Conservation (phyloP, 2,888 invertebrate genomes). For the Cephus runcator region DNA sequence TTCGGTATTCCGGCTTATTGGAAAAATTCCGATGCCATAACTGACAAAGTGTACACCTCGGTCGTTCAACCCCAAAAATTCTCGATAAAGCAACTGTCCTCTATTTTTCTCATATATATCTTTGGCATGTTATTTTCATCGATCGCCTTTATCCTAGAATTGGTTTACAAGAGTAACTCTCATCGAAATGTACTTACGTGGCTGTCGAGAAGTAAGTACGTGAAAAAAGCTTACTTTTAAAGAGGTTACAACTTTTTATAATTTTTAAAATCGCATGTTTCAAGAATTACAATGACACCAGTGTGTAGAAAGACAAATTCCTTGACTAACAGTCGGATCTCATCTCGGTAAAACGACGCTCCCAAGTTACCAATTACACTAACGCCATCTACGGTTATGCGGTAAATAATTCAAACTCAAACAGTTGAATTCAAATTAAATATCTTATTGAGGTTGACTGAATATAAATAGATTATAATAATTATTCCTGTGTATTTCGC, state of each 20-base stretch:
- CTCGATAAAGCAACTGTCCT: background rate
- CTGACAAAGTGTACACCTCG: background rate
- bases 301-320: no score
- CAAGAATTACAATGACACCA: no score
- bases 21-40: background rate
- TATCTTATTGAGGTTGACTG: no score
- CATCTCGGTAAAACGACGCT: no score
- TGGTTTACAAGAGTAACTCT: background rate
- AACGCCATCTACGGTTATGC: no score
- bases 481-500: no score
- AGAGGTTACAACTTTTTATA: background rate
- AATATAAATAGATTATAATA: no score
- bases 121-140: background rate
- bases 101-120: background rate
- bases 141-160: background rate
- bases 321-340: no score
- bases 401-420: no score
- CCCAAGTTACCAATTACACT: no score
- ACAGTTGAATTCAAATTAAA: no score
- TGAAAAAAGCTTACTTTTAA: background rate
- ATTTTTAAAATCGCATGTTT: background rate
- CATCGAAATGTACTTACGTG: background rate
- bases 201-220: background rate
- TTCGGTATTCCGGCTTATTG: background rate
- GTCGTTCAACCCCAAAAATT: background rate